phyloP scores from a whole-genome alignment of 2,797 vertebrate species.

The Loris lydekkerianus region DNA sequence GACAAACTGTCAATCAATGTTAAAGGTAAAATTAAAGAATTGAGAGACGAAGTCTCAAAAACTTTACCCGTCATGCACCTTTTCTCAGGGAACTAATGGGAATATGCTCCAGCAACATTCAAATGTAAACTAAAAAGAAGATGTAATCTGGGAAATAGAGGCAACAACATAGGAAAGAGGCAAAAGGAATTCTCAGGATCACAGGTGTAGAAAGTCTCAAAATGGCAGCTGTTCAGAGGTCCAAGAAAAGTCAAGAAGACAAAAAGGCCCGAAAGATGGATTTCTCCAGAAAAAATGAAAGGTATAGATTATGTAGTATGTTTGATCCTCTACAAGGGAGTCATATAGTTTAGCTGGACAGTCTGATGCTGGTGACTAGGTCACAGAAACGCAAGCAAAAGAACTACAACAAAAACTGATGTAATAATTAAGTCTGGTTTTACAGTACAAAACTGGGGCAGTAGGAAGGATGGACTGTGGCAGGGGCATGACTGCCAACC shows the following conservation, averaged over 20 bases:
- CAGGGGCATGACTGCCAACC: neutral
- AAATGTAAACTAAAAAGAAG: neutral
- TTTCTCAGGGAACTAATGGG: constrained; percentile 15
- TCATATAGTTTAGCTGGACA: constrained; percentile 3
- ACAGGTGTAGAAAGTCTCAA: neutral
- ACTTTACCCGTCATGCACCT: neutral
- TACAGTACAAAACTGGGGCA: neutral
- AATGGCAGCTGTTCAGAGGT: neutral
- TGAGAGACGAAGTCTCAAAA: constrained; percentile 30
- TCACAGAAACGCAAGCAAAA: constrained; percentile 29
- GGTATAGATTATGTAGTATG: neutral
- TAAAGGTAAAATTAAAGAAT: constrained; percentile 1
- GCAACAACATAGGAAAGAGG: neutral
- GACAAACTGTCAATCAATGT: neutral
- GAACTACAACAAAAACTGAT: neutral
- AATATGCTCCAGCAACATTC: neutral
- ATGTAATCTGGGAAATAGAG: neutral
- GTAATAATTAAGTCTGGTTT: neutral
- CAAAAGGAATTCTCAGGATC: neutral
- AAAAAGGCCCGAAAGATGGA: neutral
- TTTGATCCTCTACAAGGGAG: neutral
- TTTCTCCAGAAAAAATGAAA: neutral
- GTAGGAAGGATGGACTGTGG: neutral
- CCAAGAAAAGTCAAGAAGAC: neutral
- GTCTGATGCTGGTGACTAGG: neutral